phyloP scores from a whole-genome alignment of 2,113 vertebrate genomes.

The Butorides virescens region DNA sequence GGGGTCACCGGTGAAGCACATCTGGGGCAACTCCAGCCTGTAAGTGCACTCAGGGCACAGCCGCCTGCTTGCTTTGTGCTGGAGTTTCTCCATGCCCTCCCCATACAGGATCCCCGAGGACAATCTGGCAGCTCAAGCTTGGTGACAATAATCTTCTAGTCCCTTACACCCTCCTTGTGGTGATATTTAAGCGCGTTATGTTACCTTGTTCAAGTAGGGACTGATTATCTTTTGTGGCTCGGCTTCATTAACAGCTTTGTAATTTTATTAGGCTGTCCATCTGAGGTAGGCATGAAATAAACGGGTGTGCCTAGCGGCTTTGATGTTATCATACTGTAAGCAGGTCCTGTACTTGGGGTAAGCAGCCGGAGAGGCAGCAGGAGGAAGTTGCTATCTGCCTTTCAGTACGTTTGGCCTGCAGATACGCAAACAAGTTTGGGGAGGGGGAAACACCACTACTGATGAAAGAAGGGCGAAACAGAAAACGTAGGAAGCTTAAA shows the following conservation, averaged over 20 bases:
- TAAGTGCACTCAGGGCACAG: accelerated
- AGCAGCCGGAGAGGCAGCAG: neutral
- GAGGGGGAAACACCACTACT: neutral
- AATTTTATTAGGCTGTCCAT: neutral
- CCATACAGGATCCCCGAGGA: accelerated
- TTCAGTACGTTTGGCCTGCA: neutral
- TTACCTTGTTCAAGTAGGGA: neutral
- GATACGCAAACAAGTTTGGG: neutral
- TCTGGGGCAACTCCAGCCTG: accelerated
- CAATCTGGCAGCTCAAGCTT: too few species aligned
- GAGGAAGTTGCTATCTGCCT: neutral
- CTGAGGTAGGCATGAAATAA: neutral
- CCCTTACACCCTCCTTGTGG: neutral
- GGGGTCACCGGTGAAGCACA: accelerated
- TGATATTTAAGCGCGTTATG: accelerated
- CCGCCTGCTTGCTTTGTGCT: neutral
- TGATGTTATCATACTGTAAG: accelerated
- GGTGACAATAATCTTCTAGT: neutral
- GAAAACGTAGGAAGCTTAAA: neutral
- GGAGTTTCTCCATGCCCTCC: neutral
- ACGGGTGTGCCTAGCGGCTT: neutral
- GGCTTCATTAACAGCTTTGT: neutral
- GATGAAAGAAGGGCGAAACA: neutral
- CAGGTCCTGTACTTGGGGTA: neutral
- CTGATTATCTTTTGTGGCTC: neutral